phyloP scores from a whole-genome alignment of 2,113 vertebrate species.

The Malurus melanocephalus region DNA sequence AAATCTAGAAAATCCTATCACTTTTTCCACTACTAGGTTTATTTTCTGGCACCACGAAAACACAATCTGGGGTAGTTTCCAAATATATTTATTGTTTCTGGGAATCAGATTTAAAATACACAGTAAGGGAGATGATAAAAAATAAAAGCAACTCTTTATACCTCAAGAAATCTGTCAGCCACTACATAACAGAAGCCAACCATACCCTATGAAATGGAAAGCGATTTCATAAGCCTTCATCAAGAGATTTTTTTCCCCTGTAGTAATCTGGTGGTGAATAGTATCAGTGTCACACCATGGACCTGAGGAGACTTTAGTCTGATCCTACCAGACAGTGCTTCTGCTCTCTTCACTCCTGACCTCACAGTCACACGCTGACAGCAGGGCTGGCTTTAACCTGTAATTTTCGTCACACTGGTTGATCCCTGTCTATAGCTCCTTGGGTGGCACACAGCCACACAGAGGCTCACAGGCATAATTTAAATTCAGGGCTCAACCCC shows the following conservation, averaged over 20 bases:
- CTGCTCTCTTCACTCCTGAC: not conserved
- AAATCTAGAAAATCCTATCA: not conserved
- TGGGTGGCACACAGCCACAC: accelerated
- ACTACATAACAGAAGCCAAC: not conserved
- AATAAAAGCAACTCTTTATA: not conserved
- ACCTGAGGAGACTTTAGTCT: not conserved
- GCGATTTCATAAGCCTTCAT: not conserved
- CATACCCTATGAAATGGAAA: not conserved
- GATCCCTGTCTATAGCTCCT: not conserved
- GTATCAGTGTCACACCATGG: not conserved
- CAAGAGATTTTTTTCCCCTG: not conserved
- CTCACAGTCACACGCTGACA: not conserved
- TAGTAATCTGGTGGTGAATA: not conserved
- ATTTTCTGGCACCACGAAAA: not conserved
- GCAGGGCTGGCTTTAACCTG: not conserved
- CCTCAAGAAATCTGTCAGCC: not conserved
- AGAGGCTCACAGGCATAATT: not conserved
- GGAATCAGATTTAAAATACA: not conserved
- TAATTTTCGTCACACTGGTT: not conserved
- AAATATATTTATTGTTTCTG: slow-evolving; percentile 9
- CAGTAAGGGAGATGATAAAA: not conserved
- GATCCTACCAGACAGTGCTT: not conserved
- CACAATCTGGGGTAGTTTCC: not conserved
- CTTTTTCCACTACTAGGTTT: not conserved
- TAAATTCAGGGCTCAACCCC: not conserved